A percentile compares a stretch with the other conserved stretches of the same genome.
phyloP scores from a whole-genome alignment of 2,797 vertebrate species.

The Anabas testudineus region DNA sequence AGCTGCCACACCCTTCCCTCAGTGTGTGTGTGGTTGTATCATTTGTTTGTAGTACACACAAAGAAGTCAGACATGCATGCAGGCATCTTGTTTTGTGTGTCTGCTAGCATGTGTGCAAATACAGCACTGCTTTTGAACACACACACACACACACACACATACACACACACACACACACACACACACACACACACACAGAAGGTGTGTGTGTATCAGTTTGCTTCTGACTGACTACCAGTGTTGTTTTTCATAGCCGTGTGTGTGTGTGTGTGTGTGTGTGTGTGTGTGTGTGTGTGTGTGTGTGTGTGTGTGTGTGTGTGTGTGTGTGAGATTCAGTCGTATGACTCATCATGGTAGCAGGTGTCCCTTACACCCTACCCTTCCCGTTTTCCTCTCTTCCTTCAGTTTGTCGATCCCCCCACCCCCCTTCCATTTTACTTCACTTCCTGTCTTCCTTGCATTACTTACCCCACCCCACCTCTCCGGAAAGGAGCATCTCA shows the following conservation, averaged over 20 bases:
- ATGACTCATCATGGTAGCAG: constrained; percentile 75
- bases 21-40: constrained; percentile 33
- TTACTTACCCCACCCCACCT: no score
- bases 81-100: constrained; percentile 55
- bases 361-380: constrained; percentile 59
- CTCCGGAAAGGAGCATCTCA: constrained; percentile 49
- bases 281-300: constrained; percentile 17
- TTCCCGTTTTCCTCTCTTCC: constrained; percentile 18
- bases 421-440: constrained; percentile 28
- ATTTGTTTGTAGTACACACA: constrained; percentile 74
- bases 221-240: constrained; percentile 11
- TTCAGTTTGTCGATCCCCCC: constrained; percentile 16
- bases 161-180: no score
- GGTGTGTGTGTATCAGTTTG: constrained; percentile 1
- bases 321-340: constrained; percentile 32
- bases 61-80: constrained; percentile 57
- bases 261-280: constrained; percentile 14
- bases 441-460: constrained; percentile 35
- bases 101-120: constrained; percentile 51
- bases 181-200: constrained; percentile 13
- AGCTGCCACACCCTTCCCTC: constrained; percentile 73
- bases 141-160: constrained; percentile 3
- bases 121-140: constrained; percentile 48
- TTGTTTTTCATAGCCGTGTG: constrained; percentile 10
- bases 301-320: neutral